Evolutionary conservation across 2,797 vertebrate species (phyloP), one percentile per base, ranked within the genome.

Genomic region (Loriculus beryllinus): DNA sequence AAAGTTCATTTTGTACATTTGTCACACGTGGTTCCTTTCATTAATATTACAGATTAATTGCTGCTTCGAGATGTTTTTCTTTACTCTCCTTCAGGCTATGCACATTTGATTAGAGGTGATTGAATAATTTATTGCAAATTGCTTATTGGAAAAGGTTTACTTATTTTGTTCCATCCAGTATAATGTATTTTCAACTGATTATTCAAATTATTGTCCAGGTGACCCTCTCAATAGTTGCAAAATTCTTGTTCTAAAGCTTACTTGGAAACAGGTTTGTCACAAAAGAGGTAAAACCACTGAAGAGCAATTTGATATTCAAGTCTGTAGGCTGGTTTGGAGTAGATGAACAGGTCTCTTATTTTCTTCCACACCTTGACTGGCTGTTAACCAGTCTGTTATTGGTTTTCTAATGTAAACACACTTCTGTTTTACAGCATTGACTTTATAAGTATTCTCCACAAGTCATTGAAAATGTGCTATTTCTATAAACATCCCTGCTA

Each of bases 381-480:
- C 65, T 92, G 70, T 88, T 95, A 91, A 86, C 80, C 75, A 91
- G 85, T 63, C 85, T 96, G 93, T 90, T 91, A 88, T 37, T 74
- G 86, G 92, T 68, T 91, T 93, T 82, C 52, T 82, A 92, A 74
- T 62, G 82, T 93, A 93, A 96, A 96, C 88, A 93, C 79, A 75
- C 76, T 94, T 81, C 76, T 94, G 94, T 95, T 92, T 96, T 94
- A 95, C 93, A 96, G 74, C 94, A 83, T 91, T 75, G 76, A 87
- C 79, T 96, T 93, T 90, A 87, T 95, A 84, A 94, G 88, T 91
- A 22, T 93, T 94, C 82, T 93, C 93, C 90, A 94, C 85, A 90
- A 96, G 64, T 82, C 89, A 96, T 91, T 96, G 91, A 95, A 96
- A 95, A 47, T 47, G 52, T 92, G 77, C 94, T 96, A 84, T 92